phyloP scores from a whole-genome alignment of 2,888 invertebrate genomes.

The Dorcus hopei region DNA sequence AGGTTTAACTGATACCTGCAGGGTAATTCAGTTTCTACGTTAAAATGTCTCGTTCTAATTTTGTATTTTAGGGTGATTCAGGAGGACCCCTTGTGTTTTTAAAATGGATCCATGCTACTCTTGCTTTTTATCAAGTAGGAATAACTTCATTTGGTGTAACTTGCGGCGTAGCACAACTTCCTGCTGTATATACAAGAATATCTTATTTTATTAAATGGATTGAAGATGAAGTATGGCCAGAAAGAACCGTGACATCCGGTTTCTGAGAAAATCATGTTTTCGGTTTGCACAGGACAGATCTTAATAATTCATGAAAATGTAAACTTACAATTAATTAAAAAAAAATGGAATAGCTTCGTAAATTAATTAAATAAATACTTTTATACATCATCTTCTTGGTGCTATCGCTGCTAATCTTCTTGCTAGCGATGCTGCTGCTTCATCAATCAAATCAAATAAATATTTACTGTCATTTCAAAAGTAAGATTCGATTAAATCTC shows the following conservation, averaged over 20 bases:
- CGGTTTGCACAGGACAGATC: background rate
- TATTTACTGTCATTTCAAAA: no score
- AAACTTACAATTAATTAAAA: no score
- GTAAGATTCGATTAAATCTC: no score
- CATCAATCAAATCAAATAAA: no score
- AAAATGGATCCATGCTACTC: constrained; percentile 1
- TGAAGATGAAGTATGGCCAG: constrained; percentile 13
- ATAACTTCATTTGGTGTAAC: constrained; percentile 17
- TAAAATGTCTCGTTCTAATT: background rate
- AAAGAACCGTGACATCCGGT: background rate
- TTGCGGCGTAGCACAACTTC: constrained; percentile 14
- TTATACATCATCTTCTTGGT: no score
- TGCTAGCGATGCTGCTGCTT: no score
- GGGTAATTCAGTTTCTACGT: background rate
- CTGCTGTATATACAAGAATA: constrained; percentile 17
- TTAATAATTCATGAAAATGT: no score
- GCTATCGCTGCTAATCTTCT: no score
- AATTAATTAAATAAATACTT: background rate
- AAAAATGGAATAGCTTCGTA: no score
- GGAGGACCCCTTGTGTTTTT: constrained; percentile 56
- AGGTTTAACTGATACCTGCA: background rate
- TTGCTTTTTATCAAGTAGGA: constrained; percentile 12
- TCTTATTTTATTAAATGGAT: constrained; percentile 16
- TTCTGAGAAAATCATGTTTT: background rate
- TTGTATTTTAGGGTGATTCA: constrained; percentile 54